Evolutionary conservation across 2,888 invertebrate genomes (phyloP), one percentile per base, ranked within the genome.

Genomic region (Epirrita christyi): DNA sequence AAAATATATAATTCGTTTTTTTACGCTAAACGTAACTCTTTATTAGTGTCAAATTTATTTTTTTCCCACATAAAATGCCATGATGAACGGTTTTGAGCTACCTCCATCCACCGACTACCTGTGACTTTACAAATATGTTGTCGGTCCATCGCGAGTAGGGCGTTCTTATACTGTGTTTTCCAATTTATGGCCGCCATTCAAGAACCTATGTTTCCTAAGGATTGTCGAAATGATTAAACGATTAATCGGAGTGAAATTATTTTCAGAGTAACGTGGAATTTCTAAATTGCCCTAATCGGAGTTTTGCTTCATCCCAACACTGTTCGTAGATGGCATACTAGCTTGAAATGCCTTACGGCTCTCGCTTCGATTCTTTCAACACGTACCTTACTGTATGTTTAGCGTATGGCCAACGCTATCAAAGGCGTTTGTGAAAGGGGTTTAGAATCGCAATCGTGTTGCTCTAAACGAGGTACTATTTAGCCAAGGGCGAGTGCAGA

Each of bases 321-420:
- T 51, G 40, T 59, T 41, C 46, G 79, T 79, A 78, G 77, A 80
- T 80, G 75, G 80, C 77, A 77, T 70, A 78, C 78, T 82, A 81
- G 83, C 79, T 82, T 81, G 82, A 84, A 73, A 80, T 82, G 85
- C 88, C 91, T 81, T 61, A 64, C 76, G 86, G 86, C 81, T 58
- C 69, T 75, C 72, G 60, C 68, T 76, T 77, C 71, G 79, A 83
- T 88, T 88, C 91, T 91, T 90, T 92, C 91, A 88, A 88, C 92
- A 87, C 89, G 81, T 88, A 82, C 78, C 71, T 75, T 76, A 83
- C 85, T 89, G 87, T 91, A 81, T 89, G 85, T 89, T 88, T 90
- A 90, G 86, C 79, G 77, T 77, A 72, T 75, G 68, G 75, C 77
- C 84, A 82, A 83, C 78, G 78, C 81, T 77, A 85, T 88, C 86